Conservation (phyloP, 2,888 invertebrate genomes). For the Calephelis perditalis region DNA sequence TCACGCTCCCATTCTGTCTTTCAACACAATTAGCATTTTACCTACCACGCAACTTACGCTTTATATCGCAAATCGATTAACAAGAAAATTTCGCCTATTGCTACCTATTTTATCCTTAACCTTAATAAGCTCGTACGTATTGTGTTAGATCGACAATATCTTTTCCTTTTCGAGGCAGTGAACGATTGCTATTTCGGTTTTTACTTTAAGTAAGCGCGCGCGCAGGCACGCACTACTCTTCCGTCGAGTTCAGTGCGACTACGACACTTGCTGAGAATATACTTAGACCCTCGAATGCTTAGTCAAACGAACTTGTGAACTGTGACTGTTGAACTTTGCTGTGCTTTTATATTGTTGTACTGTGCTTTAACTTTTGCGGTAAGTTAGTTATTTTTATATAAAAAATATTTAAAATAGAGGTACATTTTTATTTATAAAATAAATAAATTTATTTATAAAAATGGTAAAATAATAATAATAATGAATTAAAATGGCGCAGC, state of each 20-base stretch:
- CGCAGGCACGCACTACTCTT: slow-evolving; percentile 60
- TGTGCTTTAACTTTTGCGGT: slow-evolving; percentile 14
- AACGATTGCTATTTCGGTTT: slow-evolving; percentile 54
- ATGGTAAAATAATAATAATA: background rate
- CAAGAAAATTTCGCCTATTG: slow-evolving; percentile 43
- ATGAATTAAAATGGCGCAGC: no score
- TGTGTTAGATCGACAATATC: slow-evolving; percentile 51
- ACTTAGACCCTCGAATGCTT: slow-evolving; percentile 57
- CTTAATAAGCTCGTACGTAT: slow-evolving; percentile 61
- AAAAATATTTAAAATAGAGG: slow-evolving; percentile 13
- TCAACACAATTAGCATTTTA: slow-evolving; percentile 40
- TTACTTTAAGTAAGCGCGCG: slow-evolving; percentile 65
- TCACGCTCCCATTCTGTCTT: slow-evolving; percentile 50
- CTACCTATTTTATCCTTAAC: slow-evolving; percentile 65
- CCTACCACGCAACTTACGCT: slow-evolving; percentile 19
- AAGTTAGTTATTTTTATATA: slow-evolving; percentile 33
- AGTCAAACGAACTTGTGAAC: slow-evolving; percentile 49
- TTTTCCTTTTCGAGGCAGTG: slow-evolving; percentile 47
- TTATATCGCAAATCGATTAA: slow-evolving; percentile 49
- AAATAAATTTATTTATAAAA: slow-evolving; percentile 29
- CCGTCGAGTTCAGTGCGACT: slow-evolving; percentile 66
- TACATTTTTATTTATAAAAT: background rate
- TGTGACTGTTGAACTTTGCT: slow-evolving; percentile 57
- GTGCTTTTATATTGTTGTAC: slow-evolving; percentile 50
- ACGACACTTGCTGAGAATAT: slow-evolving; percentile 69